Base-by-base conservation (phyloP, 2,113 vertebrate species). In the Lynx canadensis region DNA sequence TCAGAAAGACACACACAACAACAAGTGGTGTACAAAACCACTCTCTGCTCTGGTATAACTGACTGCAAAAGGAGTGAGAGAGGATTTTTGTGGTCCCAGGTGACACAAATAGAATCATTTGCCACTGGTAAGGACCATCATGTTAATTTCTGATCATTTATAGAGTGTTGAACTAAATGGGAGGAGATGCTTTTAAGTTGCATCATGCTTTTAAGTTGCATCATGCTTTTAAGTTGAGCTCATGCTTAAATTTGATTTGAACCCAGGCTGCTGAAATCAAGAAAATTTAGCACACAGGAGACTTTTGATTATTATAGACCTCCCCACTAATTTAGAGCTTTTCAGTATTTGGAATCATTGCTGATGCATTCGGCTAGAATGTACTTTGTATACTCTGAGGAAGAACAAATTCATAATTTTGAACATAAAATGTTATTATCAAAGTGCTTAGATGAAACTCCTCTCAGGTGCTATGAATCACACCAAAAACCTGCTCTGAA, bases 261-360 rank as follows among this genome's bases (percentile, higher is more conserved):
- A 93, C 18, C 8, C 6, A 89, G 38, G 55, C 4, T 68, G 63
- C 14, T 88, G 65, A 81, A 95, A 76, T 82, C 21, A 74, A n/a
- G 60, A 89, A 87, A 88, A 38, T 29, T 9, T 57, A 55, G 25
- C 33, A 90, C 29, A 48, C 41, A 50, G 69, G 80, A 86, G n/a
- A 63, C 41, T 74, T 65, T 50, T 88, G 38, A 76, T 65, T 81
- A 69, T 69, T 69, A 71, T 15, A 19, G 50, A 45, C 23, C 7
- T 12, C 68, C 5, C 12, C 48, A 29, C 31, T 89, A 74, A 94
- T 79, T 95, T 82, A 74, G n/a, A 86, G 41, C 60, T 82, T 94
- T 92, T 92, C 11, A 50, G 38, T 66, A 83, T 87, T 92, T 92
- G 52, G 12, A 76, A 87, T 87, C 73, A 79, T 86, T 95, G n/a